phyloP scores from a whole-genome alignment of 1,140 invertebrate genomes.

The Drosophila nigromelanica region DNA sequence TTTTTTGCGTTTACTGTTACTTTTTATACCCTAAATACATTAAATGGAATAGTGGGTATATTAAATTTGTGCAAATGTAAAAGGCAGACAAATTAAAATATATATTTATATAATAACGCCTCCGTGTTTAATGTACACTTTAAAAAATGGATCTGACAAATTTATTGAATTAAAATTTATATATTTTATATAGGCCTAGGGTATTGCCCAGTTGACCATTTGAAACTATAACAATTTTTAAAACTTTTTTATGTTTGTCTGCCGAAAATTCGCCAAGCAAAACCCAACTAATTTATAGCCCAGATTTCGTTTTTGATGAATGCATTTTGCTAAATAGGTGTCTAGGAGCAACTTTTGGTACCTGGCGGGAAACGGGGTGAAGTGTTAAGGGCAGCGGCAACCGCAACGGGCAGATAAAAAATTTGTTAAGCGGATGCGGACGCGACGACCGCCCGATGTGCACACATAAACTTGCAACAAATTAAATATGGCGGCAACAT shows the following conservation, averaged over 20 bases:
- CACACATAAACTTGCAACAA: slow-evolving; percentile 64
- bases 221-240: not conserved
- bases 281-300: slow-evolving; percentile 68
- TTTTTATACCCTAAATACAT: not conserved
- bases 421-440: slow-evolving; percentile 56
- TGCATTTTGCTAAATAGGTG: slow-evolving; percentile 53
- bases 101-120: too few species aligned
- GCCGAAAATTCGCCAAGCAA: slow-evolving; percentile 52
- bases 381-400: slow-evolving; percentile 2
- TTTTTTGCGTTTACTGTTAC: slow-evolving; percentile 25
- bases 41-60: not conserved
- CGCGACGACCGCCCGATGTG: slow-evolving; percentile 31
- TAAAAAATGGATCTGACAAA: too few species aligned
- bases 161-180: too few species aligned
- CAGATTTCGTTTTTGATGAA: slow-evolving; percentile 62
- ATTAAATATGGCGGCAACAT: slow-evolving; percentile 80
- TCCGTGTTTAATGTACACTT: too few species aligned
- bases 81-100: too few species aligned
- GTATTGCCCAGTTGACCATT: not conserved
- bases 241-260: slow-evolving; percentile 32
- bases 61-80: too few species aligned
- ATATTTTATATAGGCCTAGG: not conserved
- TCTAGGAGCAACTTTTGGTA: slow-evolving; percentile 33
- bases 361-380: not conserved
- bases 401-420: slow-evolving; percentile 44